Percentiles rank a stretch among this genome's conserved stretches.
Evolutionary conservation across 2,113 vertebrate species (phyloP).

Genomic region (Rhabdomys dilectus): DNA sequence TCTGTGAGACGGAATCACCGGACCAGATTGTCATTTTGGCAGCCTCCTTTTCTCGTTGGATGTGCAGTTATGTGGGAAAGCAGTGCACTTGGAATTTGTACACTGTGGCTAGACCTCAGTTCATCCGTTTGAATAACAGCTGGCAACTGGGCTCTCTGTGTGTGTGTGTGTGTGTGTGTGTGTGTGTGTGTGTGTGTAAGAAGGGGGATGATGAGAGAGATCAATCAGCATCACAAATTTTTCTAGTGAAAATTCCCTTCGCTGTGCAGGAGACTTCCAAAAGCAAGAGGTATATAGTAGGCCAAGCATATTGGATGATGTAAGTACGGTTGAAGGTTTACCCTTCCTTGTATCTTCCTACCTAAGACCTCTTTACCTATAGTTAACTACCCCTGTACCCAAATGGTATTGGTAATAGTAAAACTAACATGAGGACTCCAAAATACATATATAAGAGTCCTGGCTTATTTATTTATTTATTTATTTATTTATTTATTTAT

Average conservation of each 20-base stretch:
- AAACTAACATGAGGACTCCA: not conserved
- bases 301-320: not conserved
- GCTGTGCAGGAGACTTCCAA: not conserved
- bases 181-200: not conserved
- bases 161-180: not conserved
- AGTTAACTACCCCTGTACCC: not conserved
- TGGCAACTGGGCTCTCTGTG: not conserved
- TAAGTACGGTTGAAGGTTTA: not conserved
- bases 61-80: slow-evolving; percentile 28
- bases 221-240: not conserved
- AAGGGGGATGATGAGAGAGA: not conserved
- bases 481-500: not conserved
- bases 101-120: not conserved
- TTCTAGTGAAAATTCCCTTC: not conserved
- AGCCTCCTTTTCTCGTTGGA: slow-evolving; percentile 45
- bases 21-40: slow-evolving; percentile 68
- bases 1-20: slow-evolving; percentile 60
- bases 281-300: not conserved
- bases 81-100: slow-evolving; percentile 39
- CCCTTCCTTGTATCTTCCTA: slow-evolving; percentile 28
- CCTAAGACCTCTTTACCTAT: not conserved
- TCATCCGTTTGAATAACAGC: slow-evolving; percentile 9
- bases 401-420: not conserved
- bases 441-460: not conserved
- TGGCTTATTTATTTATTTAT: not conserved